Conservation (phyloP, 2,888 invertebrate species). For the Philopedon plagiatum region DNA sequence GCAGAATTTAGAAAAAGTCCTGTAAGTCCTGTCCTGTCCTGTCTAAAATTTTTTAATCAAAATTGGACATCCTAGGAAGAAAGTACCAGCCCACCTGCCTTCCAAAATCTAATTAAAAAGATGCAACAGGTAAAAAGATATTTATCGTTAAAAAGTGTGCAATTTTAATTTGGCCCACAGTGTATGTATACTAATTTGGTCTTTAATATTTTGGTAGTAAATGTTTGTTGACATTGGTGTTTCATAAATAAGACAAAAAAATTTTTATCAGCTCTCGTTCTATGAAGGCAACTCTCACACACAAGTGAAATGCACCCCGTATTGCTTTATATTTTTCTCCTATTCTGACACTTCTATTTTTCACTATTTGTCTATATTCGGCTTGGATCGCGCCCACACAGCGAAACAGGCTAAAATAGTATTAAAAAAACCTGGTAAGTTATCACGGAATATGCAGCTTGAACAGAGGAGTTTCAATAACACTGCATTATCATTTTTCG, state of each 20-base stretch:
- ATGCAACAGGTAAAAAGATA: too few species aligned
- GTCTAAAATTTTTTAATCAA: too few species aligned
- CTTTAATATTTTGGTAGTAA: too few species aligned
- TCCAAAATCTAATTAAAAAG: too few species aligned
- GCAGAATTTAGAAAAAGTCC: too few species aligned
- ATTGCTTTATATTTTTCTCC: slow-evolving; percentile 69
- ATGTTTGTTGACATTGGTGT: background rate
- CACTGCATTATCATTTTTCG: slow-evolving; percentile 58
- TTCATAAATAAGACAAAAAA: background rate
- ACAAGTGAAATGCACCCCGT: slow-evolving; percentile 66
- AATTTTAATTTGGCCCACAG: too few species aligned
- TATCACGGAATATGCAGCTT: slow-evolving; percentile 69
- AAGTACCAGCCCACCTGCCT: too few species aligned
- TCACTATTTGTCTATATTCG: slow-evolving; percentile 71
- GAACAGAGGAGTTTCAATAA: slow-evolving; percentile 65
- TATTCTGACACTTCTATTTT: slow-evolving; percentile 72
- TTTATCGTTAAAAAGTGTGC: too few species aligned
- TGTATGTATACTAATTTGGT: background rate
- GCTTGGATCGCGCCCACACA: slow-evolving; percentile 70
- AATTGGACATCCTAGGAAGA: too few species aligned
- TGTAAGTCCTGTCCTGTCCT: too few species aligned
- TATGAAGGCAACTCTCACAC: slow-evolving; percentile 56
- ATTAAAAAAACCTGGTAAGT: slow-evolving; percentile 71
- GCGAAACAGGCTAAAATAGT: slow-evolving; percentile 71
- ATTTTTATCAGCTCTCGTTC: slow-evolving; percentile 35